Base-by-base conservation (phyloP, 2,888 invertebrate species). In the Nomada fucata region DNA sequence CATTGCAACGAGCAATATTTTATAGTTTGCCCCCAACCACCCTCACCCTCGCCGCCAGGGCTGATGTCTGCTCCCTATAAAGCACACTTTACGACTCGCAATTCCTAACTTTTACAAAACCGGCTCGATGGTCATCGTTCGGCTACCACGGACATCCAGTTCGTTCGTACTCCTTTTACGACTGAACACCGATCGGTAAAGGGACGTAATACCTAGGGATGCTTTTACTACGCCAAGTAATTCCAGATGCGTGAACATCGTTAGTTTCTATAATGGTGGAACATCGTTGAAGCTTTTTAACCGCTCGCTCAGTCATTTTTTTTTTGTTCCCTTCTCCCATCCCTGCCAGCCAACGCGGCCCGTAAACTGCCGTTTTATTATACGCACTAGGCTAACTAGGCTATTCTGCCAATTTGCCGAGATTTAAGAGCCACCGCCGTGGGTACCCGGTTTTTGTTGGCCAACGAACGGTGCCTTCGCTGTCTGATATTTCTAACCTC, bases 1-100 rank as follows among this genome's bases (percentile, higher is more conserved):
- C 90, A 91, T 91, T 90, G 89, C 88, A 89, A 89, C 85, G 81
- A 88, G 90, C 89, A 88, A 92, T 92, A 92, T 91, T 92, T 92
- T 89, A 87, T 88, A 90, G 89, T 91, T 91, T 90, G 80, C 84
- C 72, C 77, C 23, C 23, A 10, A 76, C 82, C 76, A 81, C 84
- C 72, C 76, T 13, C 23, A 23, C 78, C 82, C 76, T 23, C 82
- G 79, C 59, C 26, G 74, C 63, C 81, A 76, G 81, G 86, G 65
- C 74, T 79, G 75, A 83, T 83, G 85, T 84, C 84, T 85, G 84
- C 82, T 85, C 77, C 83, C 87, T 88, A 91, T 91, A 92, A 92
- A 92, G 88, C 87, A 89, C 88, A 84, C 87, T 92, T 92, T 90
- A 91, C 89, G 90, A 89, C 86, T 88, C 82, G 88, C 91, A 91